Conservation (phyloP, 2,888 invertebrate species). For the Noctua comes region DNA sequence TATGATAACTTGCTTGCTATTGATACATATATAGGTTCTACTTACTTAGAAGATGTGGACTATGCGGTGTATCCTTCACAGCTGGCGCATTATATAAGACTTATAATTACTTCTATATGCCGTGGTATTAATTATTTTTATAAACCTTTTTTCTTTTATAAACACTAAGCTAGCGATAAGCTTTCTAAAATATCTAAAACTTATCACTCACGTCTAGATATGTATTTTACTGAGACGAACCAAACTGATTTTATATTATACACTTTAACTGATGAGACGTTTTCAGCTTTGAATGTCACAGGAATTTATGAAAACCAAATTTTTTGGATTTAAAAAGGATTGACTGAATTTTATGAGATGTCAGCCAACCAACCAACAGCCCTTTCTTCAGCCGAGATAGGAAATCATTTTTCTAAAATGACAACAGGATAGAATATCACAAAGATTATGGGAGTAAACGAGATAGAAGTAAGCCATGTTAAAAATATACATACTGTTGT, state of each 20-base stretch:
- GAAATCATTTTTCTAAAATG: slow-evolving; percentile 39
- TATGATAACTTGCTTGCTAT: slow-evolving; percentile 63
- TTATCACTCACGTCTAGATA: slow-evolving; percentile 61
- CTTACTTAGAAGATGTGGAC: slow-evolving; percentile 76
- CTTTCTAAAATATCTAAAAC: slow-evolving; percentile 60
- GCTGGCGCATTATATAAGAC: slow-evolving; percentile 61
- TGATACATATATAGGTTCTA: slow-evolving; percentile 44
- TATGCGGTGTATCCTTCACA: slow-evolving; percentile 58
- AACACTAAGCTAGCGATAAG: slow-evolving; percentile 59
- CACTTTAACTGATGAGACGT: not conserved
- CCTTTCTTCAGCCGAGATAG: slow-evolving; percentile 45
- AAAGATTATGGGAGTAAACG: slow-evolving; percentile 18
- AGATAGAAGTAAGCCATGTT: slow-evolving; percentile 42
- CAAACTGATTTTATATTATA: slow-evolving; percentile 23
- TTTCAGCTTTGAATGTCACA: slow-evolving; percentile 27
- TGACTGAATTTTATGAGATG: slow-evolving; percentile 41
- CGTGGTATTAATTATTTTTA: slow-evolving; percentile 12
- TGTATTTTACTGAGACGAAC: slow-evolving; percentile 29
- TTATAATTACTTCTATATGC: slow-evolving; percentile 22
- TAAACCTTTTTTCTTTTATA: slow-evolving; percentile 17
- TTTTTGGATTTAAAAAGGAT: slow-evolving; percentile 37
- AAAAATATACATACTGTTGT: not conserved
- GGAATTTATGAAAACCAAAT: slow-evolving; percentile 50
- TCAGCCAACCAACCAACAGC: slow-evolving; percentile 53
- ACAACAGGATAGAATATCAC: slow-evolving; percentile 59